These are phyloP conservation scores for Aplodontia rufa DNA, from an alignment of 2,113 vertebrate species.

Conservation along the genomic window DNA sequence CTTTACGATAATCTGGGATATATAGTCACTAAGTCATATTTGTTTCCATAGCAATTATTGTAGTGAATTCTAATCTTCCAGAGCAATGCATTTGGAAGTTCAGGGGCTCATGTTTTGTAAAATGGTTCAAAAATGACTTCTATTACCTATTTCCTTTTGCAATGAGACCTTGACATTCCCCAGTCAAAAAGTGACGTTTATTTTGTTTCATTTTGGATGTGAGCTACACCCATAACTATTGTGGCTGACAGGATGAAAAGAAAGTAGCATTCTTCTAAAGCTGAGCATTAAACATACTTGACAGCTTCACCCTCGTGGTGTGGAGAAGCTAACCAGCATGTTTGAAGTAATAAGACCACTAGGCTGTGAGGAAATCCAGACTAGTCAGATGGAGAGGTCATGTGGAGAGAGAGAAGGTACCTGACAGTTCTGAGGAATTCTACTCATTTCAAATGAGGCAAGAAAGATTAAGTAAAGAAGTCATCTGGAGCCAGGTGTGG, in stretches of 20 bases:
- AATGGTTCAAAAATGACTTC: neutral
- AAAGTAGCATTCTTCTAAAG: neutral
- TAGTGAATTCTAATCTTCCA: neutral
- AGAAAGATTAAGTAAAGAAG: neutral
- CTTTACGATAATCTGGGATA: neutral
- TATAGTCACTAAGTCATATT: neutral
- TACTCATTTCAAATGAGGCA: neutral
- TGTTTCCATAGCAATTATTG: neutral
- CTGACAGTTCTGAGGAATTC: neutral
- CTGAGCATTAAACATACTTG: neutral
- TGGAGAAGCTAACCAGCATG: accelerated
- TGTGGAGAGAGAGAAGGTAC: neutral
- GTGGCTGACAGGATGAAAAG: neutral
- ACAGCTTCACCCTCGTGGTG: neutral
- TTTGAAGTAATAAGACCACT: neutral
- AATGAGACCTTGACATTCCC: neutral
- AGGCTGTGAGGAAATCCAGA: neutral
- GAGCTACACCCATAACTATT: neutral
- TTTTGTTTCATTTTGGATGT: neutral
- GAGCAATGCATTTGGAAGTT: neutral
- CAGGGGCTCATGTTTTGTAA: neutral
- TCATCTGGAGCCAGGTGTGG: too few species aligned
- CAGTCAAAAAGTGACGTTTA: neutral
- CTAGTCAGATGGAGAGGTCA: neutral
- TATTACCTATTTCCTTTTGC: neutral